Evolutionary conservation across 2,888 invertebrate species (phyloP), one percentile per base, ranked within the genome.

Genomic region (Formica aserva): DNA sequence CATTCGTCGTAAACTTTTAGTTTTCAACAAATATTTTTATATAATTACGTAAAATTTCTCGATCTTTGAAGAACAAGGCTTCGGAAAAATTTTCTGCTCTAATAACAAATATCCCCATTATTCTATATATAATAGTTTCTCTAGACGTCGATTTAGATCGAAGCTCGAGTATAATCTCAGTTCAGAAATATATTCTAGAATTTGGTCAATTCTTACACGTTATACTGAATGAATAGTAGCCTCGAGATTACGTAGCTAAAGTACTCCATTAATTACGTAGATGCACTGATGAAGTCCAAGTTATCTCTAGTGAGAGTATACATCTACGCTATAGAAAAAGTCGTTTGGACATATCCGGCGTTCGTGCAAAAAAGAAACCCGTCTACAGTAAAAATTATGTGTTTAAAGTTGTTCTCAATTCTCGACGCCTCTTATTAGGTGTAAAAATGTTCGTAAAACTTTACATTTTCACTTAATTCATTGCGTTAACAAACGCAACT

Each of bases 161-260:
- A 87, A 86, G 77, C 72, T 74, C 66, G 72, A 83, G 65, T 60
- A n/a, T 81, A 85, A 85, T 88, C 76, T 89, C 62, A 84, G 82
- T 85, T 80, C 80, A 38, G 80, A 90, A 85, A 45, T 87, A 87
- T 83, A 84, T 65, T 69, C 86, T 89, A 89, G 66, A 63, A 41
- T 89, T 89, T 90, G 90, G 89, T 90, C 90, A 87, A 83, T 87
- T 45, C 86, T 90, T 90, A 90, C 48, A 52, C 67, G 66, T 83
- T 85, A 52, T 82, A 83, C 63, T 13, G 77, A 63, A 76, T 52
- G 26, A 88, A 89, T 84, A 69, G 80, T 83, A 78, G 85, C 55
- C 75, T 89, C 81, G 82, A 84, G 88, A 80, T 41, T 77, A 32
- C 29, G 35, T 65, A 78, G 29, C 60, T 69, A 78, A 48, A 57